A percentile compares a stretch with the other conserved stretches of the same genome.
These are phyloP conservation scores for Drosophila pallidifrons DNA, from an alignment of 1,140 invertebrate species.

Conservation along the genomic window DNA sequence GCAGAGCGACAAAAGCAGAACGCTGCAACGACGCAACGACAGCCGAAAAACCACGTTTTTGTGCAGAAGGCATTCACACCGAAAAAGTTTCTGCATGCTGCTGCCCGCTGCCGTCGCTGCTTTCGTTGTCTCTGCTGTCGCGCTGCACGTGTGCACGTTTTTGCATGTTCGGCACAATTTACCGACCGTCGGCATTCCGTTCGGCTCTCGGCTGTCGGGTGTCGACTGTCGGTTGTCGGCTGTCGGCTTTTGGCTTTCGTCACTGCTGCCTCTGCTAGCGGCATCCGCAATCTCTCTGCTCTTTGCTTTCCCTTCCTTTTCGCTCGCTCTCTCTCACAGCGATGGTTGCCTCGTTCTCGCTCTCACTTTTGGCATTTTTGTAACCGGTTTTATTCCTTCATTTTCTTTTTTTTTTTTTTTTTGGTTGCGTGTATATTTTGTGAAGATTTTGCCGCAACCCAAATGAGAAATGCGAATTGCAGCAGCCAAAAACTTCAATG, in stretches of 20 bases:
- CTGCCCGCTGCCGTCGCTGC: too few relatives aligned
- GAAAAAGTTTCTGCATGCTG: slow-evolving; percentile 62
- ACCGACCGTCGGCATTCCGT: slow-evolving; percentile 25
- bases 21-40: slow-evolving; percentile 30
- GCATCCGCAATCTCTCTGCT: not conserved
- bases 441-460: slow-evolving; percentile 43
- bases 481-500: slow-evolving; percentile 33
- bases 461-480: slow-evolving; percentile 38
- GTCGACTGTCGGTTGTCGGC: not conserved
- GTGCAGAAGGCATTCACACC: slow-evolving; percentile 82
- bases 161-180: slow-evolving; percentile 34
- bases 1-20: too few relatives aligned
- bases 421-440: slow-evolving; percentile 27
- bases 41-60: slow-evolving; percentile 78
- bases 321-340: not conserved
- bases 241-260: slow-evolving; percentile 8
- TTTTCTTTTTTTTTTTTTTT: not conserved
- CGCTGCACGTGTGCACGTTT: slow-evolving; percentile 71
- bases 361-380: slow-evolving; percentile 26
- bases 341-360: slow-evolving; percentile 8
- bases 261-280: not conserved
- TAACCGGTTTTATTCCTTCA: slow-evolving; percentile 44
- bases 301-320: not conserved
- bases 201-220: slow-evolving; percentile 14
- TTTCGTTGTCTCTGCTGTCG: too few relatives aligned